Percentiles rank a stretch among this genome's conserved stretches.
These are phyloP conservation scores for Sclerodermus sp. DNA, from an alignment of 2,888 invertebrate genomes.

Conservation along the genomic window DNA sequence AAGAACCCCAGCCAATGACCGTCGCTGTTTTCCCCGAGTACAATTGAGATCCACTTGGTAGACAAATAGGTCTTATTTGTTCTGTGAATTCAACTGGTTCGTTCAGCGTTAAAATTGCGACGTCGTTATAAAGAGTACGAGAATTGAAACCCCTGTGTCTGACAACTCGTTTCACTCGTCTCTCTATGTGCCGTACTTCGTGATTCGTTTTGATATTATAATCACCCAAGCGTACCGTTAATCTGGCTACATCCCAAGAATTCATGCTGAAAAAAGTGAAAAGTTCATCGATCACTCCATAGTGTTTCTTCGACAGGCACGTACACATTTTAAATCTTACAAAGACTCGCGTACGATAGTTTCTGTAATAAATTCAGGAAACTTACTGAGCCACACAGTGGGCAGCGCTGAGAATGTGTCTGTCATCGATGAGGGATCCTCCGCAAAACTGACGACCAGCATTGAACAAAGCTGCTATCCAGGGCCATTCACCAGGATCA, in stretches of 20 bases:
- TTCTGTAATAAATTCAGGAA: neutral
- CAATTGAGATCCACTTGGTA: conserved; percentile 66
- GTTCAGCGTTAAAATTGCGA: conserved; percentile 78
- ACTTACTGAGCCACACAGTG: conserved; percentile 88
- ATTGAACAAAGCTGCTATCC: conserved; percentile 83
- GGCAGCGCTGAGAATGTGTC: conserved; percentile 80
- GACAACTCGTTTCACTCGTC: conserved; percentile 81
- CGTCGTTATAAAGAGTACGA: conserved; percentile 83
- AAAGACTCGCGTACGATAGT: too few species aligned
- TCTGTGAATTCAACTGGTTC: conserved; percentile 73
- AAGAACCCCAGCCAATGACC: conserved; percentile 87
- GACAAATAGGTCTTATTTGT: conserved; percentile 76
- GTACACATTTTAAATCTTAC: too few species aligned
- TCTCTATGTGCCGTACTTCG: conserved; percentile 76
- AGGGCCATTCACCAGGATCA: conserved; percentile 80
- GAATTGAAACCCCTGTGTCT: conserved; percentile 82
- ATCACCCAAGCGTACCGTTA: conserved; percentile 81
- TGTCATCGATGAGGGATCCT: conserved; percentile 79
- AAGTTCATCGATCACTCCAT: too few species aligned
- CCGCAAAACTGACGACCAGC: conserved; percentile 86
- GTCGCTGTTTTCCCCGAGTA: conserved; percentile 75
- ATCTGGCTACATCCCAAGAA: conserved; percentile 82
- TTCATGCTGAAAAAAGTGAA: conserved; percentile 70
- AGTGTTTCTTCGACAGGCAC: too few species aligned
- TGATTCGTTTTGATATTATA: conserved; percentile 76